These are phyloP conservation scores for Alethe castanea DNA, from an alignment of 2,113 vertebrate genomes.

Conservation along the genomic window DNA sequence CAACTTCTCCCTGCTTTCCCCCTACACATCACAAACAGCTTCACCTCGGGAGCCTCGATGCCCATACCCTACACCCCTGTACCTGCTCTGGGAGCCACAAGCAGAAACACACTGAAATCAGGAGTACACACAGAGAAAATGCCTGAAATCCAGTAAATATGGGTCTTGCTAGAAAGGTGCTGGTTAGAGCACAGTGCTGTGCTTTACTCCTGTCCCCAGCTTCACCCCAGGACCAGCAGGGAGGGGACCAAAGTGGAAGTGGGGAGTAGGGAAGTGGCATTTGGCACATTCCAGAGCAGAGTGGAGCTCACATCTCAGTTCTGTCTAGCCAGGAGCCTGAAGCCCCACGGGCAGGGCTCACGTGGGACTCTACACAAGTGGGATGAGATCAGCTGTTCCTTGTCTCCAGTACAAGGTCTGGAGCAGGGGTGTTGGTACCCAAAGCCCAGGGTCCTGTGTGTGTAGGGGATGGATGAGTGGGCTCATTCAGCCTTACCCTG, in stretches of 20 bases:
- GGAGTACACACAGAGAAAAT: neutral
- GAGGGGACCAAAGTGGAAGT: neutral
- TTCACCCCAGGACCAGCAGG: neutral
- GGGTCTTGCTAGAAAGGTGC: neutral
- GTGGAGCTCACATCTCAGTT: neutral
- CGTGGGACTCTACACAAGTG: neutral
- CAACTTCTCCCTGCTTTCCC: neutral
- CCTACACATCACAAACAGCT: fast-evolving
- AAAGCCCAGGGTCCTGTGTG: fast-evolving
- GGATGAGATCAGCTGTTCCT: neutral
- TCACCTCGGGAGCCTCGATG: fast-evolving
- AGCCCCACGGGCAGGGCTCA: neutral
- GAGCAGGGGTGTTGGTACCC: fast-evolving
- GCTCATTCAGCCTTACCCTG: neutral
- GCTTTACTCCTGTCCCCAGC: neutral
- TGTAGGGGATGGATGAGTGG: neutral
- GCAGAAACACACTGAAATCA: neutral
- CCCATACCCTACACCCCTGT: neutral
- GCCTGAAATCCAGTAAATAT: neutral
- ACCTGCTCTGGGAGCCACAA: neutral
- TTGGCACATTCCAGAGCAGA: neutral
- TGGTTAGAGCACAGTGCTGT: too few species aligned
- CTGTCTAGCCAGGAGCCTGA: neutral
- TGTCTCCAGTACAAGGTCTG: neutral
- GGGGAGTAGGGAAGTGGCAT: neutral